Conservation (phyloP, 2,888 invertebrate species). For the Phragmatobia fuliginosa region DNA sequence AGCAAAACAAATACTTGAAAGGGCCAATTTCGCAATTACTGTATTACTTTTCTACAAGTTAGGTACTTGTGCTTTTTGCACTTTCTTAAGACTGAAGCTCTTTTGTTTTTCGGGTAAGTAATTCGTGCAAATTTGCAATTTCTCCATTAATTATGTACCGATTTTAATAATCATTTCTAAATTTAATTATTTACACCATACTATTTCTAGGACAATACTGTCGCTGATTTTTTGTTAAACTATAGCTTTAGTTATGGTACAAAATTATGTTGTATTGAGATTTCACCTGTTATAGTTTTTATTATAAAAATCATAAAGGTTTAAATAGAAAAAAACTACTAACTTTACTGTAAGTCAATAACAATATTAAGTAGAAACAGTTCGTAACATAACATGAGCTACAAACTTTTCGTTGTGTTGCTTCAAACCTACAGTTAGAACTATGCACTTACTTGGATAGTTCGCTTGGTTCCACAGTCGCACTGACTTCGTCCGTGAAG, state of each 20-base stretch:
- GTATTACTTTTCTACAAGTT: too few relatives aligned
- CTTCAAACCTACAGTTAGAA: background rate
- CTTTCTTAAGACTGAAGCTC: too few relatives aligned
- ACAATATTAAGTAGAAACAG: background rate
- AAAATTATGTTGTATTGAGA: background rate
- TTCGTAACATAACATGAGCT: background rate
- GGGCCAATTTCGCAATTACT: too few relatives aligned
- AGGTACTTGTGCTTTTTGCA: too few relatives aligned
- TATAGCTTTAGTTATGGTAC: background rate
- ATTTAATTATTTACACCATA: too few relatives aligned
- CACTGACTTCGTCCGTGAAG: slow-evolving; percentile 57
- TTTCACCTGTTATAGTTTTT: background rate
- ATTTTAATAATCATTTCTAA: too few relatives aligned
- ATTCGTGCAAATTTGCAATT: too few relatives aligned
- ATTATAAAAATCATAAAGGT: background rate
- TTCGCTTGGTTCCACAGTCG: slow-evolving; percentile 64
- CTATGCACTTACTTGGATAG: slow-evolving; percentile 69
- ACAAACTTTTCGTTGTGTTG: background rate
- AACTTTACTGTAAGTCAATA: too few relatives aligned
- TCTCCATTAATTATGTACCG: too few relatives aligned
- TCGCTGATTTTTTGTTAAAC: background rate
- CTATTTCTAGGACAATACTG: background rate
- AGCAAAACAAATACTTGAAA: too few relatives aligned
- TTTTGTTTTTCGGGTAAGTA: too few relatives aligned
- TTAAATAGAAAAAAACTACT: too few relatives aligned